Conservation (phyloP, 2,797 vertebrate species). For the Mus minutoides region DNA sequence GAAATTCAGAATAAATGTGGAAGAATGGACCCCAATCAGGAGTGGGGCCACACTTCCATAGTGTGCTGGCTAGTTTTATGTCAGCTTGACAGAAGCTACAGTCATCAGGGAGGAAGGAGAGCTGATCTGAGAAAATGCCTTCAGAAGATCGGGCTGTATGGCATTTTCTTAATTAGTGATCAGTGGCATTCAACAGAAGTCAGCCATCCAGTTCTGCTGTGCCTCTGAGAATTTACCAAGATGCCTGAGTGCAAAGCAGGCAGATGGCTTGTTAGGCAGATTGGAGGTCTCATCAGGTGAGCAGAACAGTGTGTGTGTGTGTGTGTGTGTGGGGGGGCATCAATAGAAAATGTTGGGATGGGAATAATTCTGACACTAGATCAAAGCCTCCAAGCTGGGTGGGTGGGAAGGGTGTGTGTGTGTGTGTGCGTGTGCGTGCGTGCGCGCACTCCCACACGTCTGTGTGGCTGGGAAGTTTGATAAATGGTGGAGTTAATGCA, state of each 20-base stretch:
- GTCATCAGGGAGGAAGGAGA: neutral
- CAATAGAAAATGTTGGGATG: neutral
- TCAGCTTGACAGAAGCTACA: neutral
- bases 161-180: neutral
- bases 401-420: neutral
- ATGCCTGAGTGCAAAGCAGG: neutral
- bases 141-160: neutral
- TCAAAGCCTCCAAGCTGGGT: neutral
- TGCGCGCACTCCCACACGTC: too few relatives aligned
- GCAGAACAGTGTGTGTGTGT: neutral
- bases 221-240: neutral
- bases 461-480: neutral
- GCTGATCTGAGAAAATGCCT: neutral
- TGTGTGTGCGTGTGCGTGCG: neutral
- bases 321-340: too few relatives aligned
- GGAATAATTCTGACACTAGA: neutral
- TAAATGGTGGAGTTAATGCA: neutral
- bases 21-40: neutral
- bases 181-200: neutral
- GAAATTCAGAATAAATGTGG: neutral
- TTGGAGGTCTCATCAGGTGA: neutral
- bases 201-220: neutral
- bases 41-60: neutral
- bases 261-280: neutral
- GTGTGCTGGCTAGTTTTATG: neutral